Percentiles rank a stretch among this genome's conserved stretches.
phyloP scores from a whole-genome alignment of 1,140 invertebrate genomes.

The Dreissena polymorpha region DNA sequence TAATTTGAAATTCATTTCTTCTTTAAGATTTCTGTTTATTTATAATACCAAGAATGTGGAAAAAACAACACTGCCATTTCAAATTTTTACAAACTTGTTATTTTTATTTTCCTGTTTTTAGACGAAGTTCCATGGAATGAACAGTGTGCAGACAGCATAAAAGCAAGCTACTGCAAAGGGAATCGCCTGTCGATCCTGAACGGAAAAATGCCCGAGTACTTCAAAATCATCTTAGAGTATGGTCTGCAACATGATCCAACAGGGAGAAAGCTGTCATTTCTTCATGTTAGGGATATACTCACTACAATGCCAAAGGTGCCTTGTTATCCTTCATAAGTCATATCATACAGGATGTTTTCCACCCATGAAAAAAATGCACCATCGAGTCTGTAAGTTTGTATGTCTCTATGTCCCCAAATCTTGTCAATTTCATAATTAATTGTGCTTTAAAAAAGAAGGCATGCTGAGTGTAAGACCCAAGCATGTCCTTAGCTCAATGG shows the following conservation, averaged over 20 bases:
- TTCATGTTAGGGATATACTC: constrained; percentile 41
- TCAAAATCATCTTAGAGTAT: constrained; percentile 34
- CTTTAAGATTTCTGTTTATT: too few relatives aligned
- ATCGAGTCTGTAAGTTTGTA: too few relatives aligned
- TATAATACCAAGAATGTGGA: too few relatives aligned
- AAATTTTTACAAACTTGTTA: too few relatives aligned
- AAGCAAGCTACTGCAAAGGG: constrained; percentile 21
- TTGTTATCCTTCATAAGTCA: neutral
- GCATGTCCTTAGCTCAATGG: too few relatives aligned
- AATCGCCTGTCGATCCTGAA: neutral
- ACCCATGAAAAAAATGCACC: too few relatives aligned
- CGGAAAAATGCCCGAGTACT: constrained; percentile 41
- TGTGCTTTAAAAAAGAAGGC: too few relatives aligned
- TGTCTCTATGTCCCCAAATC: too few relatives aligned
- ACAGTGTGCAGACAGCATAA: constrained; percentile 30
- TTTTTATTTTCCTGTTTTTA: neutral
- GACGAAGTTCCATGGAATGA: constrained; percentile 42
- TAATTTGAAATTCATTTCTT: neutral
- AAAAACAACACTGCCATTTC: too few relatives aligned
- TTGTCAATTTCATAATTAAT: too few relatives aligned
- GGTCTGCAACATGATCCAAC: constrained; percentile 37
- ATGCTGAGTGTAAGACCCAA: too few relatives aligned
- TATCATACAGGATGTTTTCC: neutral
- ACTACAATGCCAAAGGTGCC: constrained; percentile 31
- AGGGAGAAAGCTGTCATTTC: constrained; percentile 32